These are phyloP conservation scores for Balearica regulorum DNA, from an alignment of 2,797 vertebrate genomes.

Conservation along the genomic window DNA sequence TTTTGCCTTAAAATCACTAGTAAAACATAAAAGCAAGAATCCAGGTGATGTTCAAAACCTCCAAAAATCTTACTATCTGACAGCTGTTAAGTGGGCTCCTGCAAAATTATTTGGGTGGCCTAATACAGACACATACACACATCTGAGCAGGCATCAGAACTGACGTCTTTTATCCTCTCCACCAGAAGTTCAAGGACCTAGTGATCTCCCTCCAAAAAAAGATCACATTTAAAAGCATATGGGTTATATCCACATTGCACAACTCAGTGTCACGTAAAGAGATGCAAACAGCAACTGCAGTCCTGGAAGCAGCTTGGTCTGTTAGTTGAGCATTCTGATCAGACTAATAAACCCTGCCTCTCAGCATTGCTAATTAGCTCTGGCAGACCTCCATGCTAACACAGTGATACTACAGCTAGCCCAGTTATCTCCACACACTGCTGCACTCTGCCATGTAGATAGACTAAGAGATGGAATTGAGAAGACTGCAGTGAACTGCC, in stretches of 20 bases:
- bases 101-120: not conserved
- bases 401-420: not conserved
- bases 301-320: not conserved
- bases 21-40: not conserved
- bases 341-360: not conserved
- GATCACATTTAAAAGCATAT: not conserved
- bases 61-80: not conserved
- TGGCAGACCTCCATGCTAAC: not conserved
- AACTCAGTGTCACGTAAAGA: not conserved
- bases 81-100: constrained; percentile 2
- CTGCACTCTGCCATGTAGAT: not conserved
- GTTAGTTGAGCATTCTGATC: not conserved
- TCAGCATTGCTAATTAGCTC: not conserved
- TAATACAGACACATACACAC: not conserved
- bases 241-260: not conserved
- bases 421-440: not conserved
- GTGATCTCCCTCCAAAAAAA: not conserved
- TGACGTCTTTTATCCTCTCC: not conserved
- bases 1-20: not conserved
- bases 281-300: not conserved
- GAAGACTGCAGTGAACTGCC: constrained; percentile 22
- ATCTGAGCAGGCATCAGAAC: not conserved
- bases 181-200: not conserved
- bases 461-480: not conserved
- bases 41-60: not conserved